Percentiles rank a stretch among this genome's conserved stretches.
phyloP scores from a whole-genome alignment of 2,888 invertebrate species.

The Dolichopus griseipennis region DNA sequence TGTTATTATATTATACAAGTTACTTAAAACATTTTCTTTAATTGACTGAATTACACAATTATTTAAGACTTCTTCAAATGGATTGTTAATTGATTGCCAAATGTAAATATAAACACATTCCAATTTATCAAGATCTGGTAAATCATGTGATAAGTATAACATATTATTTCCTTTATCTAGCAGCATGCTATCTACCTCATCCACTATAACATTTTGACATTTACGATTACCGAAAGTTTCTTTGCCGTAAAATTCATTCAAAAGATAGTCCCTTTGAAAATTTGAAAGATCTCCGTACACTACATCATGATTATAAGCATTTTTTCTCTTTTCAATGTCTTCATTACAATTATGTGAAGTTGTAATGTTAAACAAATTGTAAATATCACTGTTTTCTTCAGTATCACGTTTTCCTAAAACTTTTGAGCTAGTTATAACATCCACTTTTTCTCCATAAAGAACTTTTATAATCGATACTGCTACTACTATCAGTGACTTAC shows the following conservation, averaged over 20 bases:
- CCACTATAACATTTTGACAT: constrained; percentile 34
- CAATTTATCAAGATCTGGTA: constrained; percentile 35
- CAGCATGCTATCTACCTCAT: constrained; percentile 43
- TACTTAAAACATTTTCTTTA: not conserved
- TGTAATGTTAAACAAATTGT: not conserved
- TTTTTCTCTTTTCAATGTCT: not conserved
- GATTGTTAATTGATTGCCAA: constrained; percentile 27
- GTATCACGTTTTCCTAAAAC: constrained; percentile 12
- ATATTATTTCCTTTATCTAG: constrained; percentile 40
- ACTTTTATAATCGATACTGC: constrained; percentile 9
- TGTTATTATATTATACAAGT: not conserved
- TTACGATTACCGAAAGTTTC: constrained; percentile 29
- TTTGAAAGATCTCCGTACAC: constrained; percentile 13
- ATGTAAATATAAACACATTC: constrained; percentile 33
- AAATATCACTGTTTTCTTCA: constrained; percentile 7
- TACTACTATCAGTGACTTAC: constrained; percentile 13
- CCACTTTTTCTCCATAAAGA: constrained; percentile 7
- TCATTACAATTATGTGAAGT: constrained; percentile 9
- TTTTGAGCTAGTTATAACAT: constrained; percentile 11
- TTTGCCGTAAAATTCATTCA: constrained; percentile 32
- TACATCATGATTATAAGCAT: constrained; percentile 7
- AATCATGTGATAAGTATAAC: constrained; percentile 34
- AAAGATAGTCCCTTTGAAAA: constrained; percentile 19
- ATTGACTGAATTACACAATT: not conserved
- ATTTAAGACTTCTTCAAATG: not conserved